Percentiles rank a stretch among this genome's conserved stretches.
Evolutionary conservation across 1,140 invertebrate genomes (phyloP).

Genomic region (Drosophila willistoni): DNA sequence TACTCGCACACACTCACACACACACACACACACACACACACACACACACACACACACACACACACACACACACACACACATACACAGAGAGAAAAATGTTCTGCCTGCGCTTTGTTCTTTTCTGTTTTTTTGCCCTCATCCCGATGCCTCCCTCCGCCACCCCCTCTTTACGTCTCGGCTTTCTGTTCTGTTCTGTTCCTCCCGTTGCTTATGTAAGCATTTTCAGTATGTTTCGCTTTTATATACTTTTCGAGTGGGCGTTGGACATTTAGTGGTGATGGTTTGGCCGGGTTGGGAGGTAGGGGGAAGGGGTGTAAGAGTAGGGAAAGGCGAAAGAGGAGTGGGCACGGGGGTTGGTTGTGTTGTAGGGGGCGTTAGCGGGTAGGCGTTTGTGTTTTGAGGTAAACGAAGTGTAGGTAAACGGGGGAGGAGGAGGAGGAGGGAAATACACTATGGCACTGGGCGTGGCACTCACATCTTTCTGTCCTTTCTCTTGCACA

Average conservation of each 20-base stretch:
- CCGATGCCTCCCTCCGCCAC: neutral
- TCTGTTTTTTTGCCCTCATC: neutral
- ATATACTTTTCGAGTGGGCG: constrained; percentile 66
- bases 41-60: constrained; percentile 2
- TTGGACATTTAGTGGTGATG: constrained; percentile 17
- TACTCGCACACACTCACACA: constrained; percentile 12
- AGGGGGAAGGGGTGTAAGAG: constrained; percentile 1
- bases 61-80: constrained; percentile 29
- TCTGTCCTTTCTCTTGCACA: constrained; percentile 7
- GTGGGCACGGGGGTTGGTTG: neutral
- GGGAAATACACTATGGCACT: neutral
- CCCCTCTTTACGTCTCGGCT: constrained; percentile 13
- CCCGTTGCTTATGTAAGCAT: constrained; percentile 70
- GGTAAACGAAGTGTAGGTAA: neutral
- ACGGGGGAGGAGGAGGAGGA: neutral
- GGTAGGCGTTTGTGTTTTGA: too few relatives aligned
- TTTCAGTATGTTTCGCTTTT: constrained; percentile 77
- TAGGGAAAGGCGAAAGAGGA: too few relatives aligned
- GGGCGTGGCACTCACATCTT: constrained; percentile 27
- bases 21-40: constrained; percentile 26
- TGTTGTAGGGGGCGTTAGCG: too few relatives aligned
- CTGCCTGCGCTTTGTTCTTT: constrained; percentile 33
- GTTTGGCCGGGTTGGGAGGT: neutral
- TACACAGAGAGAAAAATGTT: constrained; percentile 23
- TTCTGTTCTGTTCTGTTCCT: constrained; percentile 29